Conservation (phyloP, 2,797 vertebrate species). For the Pangasius djambal region DNA sequence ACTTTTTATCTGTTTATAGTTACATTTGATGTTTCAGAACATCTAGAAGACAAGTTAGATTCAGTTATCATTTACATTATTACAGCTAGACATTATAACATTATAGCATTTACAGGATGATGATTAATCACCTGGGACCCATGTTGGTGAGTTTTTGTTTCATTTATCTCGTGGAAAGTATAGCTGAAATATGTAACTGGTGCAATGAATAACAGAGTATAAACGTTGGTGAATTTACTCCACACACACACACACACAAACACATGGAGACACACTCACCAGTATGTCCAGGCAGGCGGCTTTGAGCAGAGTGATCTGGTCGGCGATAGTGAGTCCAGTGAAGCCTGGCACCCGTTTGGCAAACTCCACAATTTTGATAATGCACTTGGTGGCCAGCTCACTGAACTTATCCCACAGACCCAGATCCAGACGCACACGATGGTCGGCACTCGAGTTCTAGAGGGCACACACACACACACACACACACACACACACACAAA, state of each 20-base stretch:
- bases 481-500: constrained; percentile 41
- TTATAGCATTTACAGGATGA: background rate
- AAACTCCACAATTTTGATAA: constrained; percentile 99
- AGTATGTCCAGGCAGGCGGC: constrained; percentile 97
- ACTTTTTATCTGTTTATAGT: background rate
- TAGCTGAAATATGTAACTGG: background rate
- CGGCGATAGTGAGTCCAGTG: constrained; percentile 93
- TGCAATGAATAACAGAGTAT: background rate
- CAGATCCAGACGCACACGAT: constrained; percentile 92
- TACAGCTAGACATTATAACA: background rate
- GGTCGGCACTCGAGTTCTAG: constrained; percentile 94
- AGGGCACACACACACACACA: constrained; percentile 45
- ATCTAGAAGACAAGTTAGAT: background rate
- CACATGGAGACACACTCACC: constrained; percentile 75
- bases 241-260: background rate
- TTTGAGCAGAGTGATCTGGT: constrained; percentile 98
- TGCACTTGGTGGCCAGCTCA: constrained; percentile 99
- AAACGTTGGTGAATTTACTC: background rate
- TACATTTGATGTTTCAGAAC: background rate
- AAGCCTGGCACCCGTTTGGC: constrained; percentile 97
- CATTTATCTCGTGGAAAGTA: background rate
- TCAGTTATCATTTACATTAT: background rate
- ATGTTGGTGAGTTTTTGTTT: background rate
- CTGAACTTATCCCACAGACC: constrained; percentile 99
- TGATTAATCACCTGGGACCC: background rate